Evolutionary conservation across 2,797 vertebrate species (phyloP).

Genomic region (Cuniculus paca): DNA sequence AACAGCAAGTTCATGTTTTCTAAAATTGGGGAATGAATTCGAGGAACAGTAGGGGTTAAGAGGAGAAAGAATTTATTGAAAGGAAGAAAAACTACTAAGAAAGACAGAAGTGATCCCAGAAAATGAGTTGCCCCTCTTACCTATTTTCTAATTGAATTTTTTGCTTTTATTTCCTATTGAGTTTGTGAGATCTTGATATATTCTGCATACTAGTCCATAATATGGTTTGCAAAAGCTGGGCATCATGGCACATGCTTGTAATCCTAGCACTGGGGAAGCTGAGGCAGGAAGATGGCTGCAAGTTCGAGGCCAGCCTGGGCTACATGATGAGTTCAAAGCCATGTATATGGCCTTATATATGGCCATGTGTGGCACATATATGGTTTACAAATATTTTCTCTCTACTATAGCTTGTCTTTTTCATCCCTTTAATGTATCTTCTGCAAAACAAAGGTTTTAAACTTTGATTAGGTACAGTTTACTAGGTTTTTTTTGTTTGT

Average conservation of each 20-base stretch:
- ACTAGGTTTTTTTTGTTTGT: not conserved
- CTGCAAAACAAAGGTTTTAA: conserved; percentile 29
- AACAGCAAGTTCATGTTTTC: not conserved
- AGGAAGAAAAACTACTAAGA: not conserved
- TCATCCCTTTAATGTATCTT: conserved; percentile 3
- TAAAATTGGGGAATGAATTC: not conserved
- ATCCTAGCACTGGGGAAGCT: not conserved
- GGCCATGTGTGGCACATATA: not conserved
- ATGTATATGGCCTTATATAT: too few species aligned
- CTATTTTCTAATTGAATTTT: conserved; percentile 13
- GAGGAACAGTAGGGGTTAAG: not conserved
- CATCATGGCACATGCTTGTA: not conserved
- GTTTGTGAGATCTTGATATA: conserved; percentile 29
- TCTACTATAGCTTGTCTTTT: not conserved
- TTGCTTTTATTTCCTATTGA: not conserved
- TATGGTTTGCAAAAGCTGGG: not conserved
- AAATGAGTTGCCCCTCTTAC: not conserved
- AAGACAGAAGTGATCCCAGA: not conserved
- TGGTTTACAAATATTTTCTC: not conserved
- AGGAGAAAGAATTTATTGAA: not conserved
- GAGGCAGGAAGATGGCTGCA: not conserved
- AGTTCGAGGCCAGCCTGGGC: not conserved
- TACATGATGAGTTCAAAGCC: not conserved
- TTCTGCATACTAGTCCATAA: not conserved
- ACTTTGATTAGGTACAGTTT: not conserved